A percentile compares a stretch with the other conserved stretches of the same genome.
These are phyloP conservation scores for Pseudorasbora parva DNA, from an alignment of 2,113 vertebrate genomes.

Conservation along the genomic window DNA sequence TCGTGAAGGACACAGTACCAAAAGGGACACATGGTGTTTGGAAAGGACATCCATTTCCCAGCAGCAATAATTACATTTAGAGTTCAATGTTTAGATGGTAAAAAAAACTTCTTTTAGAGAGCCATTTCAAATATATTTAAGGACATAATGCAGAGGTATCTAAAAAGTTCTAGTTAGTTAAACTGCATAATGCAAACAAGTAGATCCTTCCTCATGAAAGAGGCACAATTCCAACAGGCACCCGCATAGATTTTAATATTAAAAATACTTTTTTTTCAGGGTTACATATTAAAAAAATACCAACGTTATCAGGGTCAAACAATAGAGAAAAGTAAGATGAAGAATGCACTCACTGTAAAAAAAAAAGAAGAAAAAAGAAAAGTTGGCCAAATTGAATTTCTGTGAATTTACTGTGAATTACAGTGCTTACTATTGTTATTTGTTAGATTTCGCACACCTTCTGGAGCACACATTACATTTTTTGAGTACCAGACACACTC, in stretches of 20 bases:
- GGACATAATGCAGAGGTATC: neutral
- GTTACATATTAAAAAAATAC: too few species aligned
- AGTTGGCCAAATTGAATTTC: too few species aligned
- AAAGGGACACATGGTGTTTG: neutral
- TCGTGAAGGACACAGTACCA: constrained; percentile 15
- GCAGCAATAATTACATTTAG: neutral
- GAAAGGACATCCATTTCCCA: neutral
- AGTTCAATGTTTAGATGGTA: neutral
- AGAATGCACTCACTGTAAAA: too few species aligned
- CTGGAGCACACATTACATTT: too few species aligned
- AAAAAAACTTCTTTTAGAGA: neutral
- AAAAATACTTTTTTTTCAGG: neutral
- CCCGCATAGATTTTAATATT: neutral
- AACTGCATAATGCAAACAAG: neutral
- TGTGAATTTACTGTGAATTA: too few species aligned
- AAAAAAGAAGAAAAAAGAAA: too few species aligned
- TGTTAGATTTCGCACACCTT: too few species aligned
- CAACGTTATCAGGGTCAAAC: neutral
- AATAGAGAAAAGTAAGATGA: neutral
- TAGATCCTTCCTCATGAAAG: neutral
- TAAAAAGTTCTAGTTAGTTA: neutral
- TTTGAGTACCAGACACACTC: too few species aligned
- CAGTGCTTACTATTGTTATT: too few species aligned
- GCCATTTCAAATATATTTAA: neutral
- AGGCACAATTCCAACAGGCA: neutral